Conservation (phyloP, 2,888 invertebrate genomes). For the Osedax fenrisi region DNA sequence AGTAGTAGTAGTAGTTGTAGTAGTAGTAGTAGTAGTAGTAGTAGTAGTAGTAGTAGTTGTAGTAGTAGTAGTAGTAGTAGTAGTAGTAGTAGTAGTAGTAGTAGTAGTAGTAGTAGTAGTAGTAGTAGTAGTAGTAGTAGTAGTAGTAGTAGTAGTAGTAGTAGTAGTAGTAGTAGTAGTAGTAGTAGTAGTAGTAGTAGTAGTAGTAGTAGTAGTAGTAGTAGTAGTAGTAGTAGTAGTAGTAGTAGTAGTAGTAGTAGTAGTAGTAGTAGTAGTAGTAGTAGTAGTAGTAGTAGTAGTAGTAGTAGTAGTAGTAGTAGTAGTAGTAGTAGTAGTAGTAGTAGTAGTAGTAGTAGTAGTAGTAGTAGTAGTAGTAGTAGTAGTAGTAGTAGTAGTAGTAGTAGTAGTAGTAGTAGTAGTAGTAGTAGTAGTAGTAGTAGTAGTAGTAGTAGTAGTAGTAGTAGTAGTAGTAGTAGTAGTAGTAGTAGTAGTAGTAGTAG, state of each 20-base stretch:
- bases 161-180: neutral
- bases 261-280: neutral
- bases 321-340: neutral
- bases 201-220: neutral
- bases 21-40: neutral
- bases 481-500: no score
- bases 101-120: neutral
- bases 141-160: neutral
- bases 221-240: neutral
- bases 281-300: neutral
- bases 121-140: neutral
- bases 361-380: neutral
- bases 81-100: neutral
- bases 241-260: neutral
- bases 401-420: no score
- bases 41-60: neutral
- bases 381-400: no score
- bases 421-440: no score
- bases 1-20: neutral
- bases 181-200: neutral
- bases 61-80: neutral
- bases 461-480: no score
- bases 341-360: neutral
- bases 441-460: no score
- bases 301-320: neutral